These are phyloP conservation scores for Phymanthus crucifer DNA, from an alignment of 92 coral and sea anemone species.

Conservation along the genomic window DNA sequence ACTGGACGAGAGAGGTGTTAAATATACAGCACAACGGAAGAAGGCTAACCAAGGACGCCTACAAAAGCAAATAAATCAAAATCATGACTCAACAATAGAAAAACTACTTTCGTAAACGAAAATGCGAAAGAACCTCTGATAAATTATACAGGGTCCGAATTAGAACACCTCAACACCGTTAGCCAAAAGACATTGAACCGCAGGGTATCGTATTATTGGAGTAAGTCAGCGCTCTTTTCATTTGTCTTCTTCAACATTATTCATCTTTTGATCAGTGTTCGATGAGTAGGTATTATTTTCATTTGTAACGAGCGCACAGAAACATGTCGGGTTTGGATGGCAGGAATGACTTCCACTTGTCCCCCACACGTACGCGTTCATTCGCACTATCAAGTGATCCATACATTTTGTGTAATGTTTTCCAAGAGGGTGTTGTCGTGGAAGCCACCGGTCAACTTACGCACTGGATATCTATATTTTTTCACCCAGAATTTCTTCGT, in stretches of 20 bases:
- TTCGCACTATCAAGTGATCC: too few relatives aligned
- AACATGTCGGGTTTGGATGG: not conserved
- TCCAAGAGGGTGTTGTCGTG: too few relatives aligned
- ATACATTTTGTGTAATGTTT: too few relatives aligned
- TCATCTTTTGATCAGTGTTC: not conserved
- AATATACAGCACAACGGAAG: not conserved
- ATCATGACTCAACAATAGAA: not conserved
- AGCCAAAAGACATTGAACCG: not conserved
- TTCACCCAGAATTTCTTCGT: not conserved
- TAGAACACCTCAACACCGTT: not conserved
- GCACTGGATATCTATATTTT: not conserved
- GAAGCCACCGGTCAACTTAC: too few relatives aligned
- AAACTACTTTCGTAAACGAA: not conserved
- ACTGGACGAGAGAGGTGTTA: not conserved
- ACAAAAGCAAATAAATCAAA: conserved; percentile 5
- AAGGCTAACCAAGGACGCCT: not conserved
- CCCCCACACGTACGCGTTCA: not conserved
- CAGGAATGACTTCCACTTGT: not conserved
- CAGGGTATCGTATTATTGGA: not conserved
- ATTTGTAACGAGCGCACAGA: not conserved
- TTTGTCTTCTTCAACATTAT: not conserved
- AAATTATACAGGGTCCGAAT: not conserved
- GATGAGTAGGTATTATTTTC: not conserved
- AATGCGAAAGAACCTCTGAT: not conserved
- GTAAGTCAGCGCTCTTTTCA: not conserved